Conservation (phyloP, 2,888 invertebrate species). For the Meiosimyza platycephala region DNA sequence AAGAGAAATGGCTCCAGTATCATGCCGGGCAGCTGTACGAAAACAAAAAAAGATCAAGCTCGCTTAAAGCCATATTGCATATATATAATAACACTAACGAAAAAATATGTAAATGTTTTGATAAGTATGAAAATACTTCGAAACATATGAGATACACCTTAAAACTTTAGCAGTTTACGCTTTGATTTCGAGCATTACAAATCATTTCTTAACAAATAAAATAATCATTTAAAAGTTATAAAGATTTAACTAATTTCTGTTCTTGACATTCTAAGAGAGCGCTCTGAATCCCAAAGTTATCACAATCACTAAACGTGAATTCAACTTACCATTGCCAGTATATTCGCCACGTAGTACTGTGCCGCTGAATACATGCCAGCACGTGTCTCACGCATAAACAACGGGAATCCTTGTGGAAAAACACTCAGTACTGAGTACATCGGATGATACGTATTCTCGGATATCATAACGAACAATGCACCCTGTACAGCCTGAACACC, state of each 20-base stretch:
- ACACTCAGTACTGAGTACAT: slow-evolving; percentile 90
- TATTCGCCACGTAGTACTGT: slow-evolving; percentile 83
- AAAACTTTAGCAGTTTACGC: too few species aligned
- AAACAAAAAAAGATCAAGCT: not conserved
- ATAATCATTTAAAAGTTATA: too few species aligned
- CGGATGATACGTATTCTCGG: slow-evolving; percentile 90
- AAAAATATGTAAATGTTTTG: too few species aligned
- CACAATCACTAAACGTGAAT: not conserved
- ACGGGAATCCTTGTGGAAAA: slow-evolving; percentile 83
- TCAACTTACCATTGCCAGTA: slow-evolving; percentile 80
- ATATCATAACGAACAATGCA: slow-evolving; percentile 85
- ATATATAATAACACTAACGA: too few species aligned
- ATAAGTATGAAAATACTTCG: too few species aligned
- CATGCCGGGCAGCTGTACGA: slow-evolving; percentile 81
- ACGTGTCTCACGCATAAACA: slow-evolving; percentile 83
- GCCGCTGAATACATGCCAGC: slow-evolving; percentile 85
- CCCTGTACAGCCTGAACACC: slow-evolving; percentile 92
- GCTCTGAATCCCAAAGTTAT: too few species aligned
- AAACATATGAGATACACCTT: too few species aligned
- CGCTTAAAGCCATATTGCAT: too few species aligned
- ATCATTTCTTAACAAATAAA: too few species aligned
- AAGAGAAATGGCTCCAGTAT: slow-evolving; percentile 86
- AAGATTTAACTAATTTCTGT: too few species aligned
- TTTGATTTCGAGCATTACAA: too few species aligned
- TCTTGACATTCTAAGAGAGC: too few species aligned